Evolutionary conservation across 2,797 vertebrate genomes (phyloP).

Genomic region (Oreochromis grahami): DNA sequence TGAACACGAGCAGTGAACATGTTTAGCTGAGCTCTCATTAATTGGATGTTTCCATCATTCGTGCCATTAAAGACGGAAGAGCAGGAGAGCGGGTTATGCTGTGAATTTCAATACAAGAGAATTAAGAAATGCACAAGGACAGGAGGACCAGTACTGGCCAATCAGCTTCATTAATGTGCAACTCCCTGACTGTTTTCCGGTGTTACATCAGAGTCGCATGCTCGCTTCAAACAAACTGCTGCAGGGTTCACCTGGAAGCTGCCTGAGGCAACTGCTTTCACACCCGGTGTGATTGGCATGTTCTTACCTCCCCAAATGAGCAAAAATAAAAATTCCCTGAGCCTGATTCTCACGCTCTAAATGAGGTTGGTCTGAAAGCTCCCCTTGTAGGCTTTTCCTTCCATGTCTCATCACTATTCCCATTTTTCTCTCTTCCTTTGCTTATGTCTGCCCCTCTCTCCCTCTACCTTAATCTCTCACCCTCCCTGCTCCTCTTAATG

Average conservation of each 20-base stretch:
- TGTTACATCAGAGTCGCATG: conserved; percentile 56
- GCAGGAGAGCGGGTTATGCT: conserved; percentile 1
- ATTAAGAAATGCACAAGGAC: neutral
- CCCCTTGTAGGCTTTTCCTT: neutral
- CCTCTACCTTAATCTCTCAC: neutral
- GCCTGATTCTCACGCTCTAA: conserved; percentile 35
- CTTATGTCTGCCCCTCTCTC: neutral
- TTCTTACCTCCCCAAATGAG: conserved; percentile 54
- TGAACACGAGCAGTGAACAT: conserved; percentile 15
- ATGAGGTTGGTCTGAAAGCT: conserved; percentile 19
- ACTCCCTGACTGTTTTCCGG: conserved; percentile 34
- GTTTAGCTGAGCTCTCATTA: conserved; percentile 37
- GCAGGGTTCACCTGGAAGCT: conserved; percentile 67
- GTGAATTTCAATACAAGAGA: conserved; percentile 33
- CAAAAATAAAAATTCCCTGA: conserved; percentile 31
- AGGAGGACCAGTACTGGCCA: conserved; percentile 3
- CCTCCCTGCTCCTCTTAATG: neutral
- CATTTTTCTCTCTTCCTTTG: neutral
- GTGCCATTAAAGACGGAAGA: conserved; percentile 14
- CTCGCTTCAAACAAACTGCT: conserved; percentile 61
- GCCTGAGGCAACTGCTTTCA: conserved; percentile 67
- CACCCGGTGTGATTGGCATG: conserved; percentile 59
- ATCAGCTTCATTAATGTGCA: conserved; percentile 43
- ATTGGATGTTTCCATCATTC: conserved; percentile 40
- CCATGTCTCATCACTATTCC: conserved; percentile 23